phyloP scores from a whole-genome alignment of 2,888 invertebrate genomes.

The Cerastis rubricosa region DNA sequence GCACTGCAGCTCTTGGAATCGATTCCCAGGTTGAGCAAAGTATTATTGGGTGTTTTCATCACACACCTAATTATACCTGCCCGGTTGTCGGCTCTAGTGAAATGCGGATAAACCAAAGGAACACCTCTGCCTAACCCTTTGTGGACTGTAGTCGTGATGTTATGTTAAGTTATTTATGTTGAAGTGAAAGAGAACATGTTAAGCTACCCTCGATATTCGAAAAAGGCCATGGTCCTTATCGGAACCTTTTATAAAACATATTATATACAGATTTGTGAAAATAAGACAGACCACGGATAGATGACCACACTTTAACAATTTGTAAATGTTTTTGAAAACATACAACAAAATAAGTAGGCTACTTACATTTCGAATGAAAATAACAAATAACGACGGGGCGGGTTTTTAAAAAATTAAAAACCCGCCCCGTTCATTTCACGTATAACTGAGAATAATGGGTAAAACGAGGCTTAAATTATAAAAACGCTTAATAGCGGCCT shows the following conservation, averaged over 20 bases:
- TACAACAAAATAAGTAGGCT: background rate
- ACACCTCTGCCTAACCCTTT: background rate
- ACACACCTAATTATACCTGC: too few relatives aligned
- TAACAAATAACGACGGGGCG: too few relatives aligned
- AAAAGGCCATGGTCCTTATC: background rate
- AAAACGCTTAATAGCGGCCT: background rate
- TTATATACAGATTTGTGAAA: background rate
- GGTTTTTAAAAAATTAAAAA: background rate
- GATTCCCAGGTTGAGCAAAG: background rate
- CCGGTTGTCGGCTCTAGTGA: background rate
- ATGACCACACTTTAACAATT: background rate
- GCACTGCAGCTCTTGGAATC: background rate
- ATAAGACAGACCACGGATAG: background rate
- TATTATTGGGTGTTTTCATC: background rate
- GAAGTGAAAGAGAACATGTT: background rate
- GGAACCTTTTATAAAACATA: background rate
- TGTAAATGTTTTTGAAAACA: background rate
- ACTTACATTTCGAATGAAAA: constrained; percentile 1
- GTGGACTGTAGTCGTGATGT: background rate
- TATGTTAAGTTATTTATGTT: background rate
- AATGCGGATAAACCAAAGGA: background rate
- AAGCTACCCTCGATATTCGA: background rate
- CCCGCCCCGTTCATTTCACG: constrained; percentile 6
- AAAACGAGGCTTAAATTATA: constrained; percentile 8
- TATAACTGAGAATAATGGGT: constrained; percentile 2